These are phyloP conservation scores for Spea hammondii DNA, from an alignment of 2,797 vertebrate genomes.

Conservation along the genomic window DNA sequence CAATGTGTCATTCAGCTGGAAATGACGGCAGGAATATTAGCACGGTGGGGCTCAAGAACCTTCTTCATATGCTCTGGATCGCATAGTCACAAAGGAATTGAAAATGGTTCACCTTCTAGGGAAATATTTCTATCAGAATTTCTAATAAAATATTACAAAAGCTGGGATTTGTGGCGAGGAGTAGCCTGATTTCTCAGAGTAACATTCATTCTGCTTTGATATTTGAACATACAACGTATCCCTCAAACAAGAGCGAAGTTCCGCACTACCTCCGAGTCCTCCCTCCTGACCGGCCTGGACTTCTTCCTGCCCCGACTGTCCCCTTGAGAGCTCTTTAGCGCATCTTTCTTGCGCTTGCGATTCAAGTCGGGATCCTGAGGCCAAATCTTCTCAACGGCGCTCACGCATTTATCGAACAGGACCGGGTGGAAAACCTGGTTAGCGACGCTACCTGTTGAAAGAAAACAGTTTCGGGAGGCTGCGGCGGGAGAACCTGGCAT, in stretches of 20 bases:
- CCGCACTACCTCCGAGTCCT: slow-evolving; percentile 63
- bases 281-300: slow-evolving; percentile 66
- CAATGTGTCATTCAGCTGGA: slow-evolving; percentile 60
- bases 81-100: too few relatives aligned
- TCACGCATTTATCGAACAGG: slow-evolving; percentile 83
- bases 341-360: slow-evolving; percentile 84
- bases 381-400: slow-evolving; percentile 78
- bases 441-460: slow-evolving; percentile 78
- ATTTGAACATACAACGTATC: too few relatives aligned
- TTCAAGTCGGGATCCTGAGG: slow-evolving; percentile 67
- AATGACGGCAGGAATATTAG: too few relatives aligned
- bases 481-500: too few relatives aligned
- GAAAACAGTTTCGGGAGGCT: slow-evolving; percentile 1
- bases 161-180: too few relatives aligned
- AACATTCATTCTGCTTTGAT: too few relatives aligned
- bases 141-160: too few relatives aligned
- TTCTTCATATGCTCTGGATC: too few relatives aligned
- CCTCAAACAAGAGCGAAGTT: too few relatives aligned
- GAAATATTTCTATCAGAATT: too few relatives aligned
- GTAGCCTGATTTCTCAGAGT: too few relatives aligned
- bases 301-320: slow-evolving; percentile 69
- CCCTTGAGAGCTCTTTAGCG: slow-evolving; percentile 63
- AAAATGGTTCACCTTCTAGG: too few relatives aligned
- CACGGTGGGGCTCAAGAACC: background rate
- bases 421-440: slow-evolving; percentile 86